These are phyloP conservation scores for Malthinus seriepunctatus DNA, from an alignment of 2,888 invertebrate species.

Conservation along the genomic window DNA sequence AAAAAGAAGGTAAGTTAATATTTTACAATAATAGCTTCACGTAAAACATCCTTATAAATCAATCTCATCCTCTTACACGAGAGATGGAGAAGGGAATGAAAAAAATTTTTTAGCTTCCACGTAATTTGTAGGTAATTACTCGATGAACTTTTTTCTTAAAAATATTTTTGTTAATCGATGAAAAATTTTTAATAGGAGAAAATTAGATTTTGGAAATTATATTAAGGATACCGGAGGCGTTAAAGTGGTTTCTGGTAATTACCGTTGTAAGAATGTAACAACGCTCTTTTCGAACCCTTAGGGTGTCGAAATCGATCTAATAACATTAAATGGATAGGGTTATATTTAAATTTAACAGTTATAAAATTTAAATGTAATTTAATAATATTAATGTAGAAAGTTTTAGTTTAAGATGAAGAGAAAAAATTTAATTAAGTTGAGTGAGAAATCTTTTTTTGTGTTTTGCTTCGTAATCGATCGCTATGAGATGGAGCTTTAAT, in stretches of 20 bases:
- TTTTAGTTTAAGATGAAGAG: background rate
- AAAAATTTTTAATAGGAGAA: background rate
- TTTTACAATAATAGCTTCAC: too few relatives aligned
- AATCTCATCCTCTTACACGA: too few relatives aligned
- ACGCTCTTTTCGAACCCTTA: conserved; percentile 34
- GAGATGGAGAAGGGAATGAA: too few relatives aligned
- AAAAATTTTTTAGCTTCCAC: too few relatives aligned
- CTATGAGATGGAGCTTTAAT: too few relatives aligned
- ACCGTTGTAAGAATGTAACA: conserved; percentile 41
- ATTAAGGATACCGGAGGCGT: conserved; percentile 30
- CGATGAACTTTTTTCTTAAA: background rate
- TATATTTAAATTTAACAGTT: conserved; percentile 3
- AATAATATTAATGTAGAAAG: conserved; percentile 1
- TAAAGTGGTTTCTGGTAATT: conserved; percentile 42
- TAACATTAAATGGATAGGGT: conserved; percentile 13
- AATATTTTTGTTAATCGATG: background rate
- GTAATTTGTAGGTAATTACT: too few relatives aligned
- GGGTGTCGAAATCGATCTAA: conserved; percentile 35
- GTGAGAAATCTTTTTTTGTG: too few relatives aligned
- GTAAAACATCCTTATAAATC: too few relatives aligned
- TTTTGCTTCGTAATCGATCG: too few relatives aligned
- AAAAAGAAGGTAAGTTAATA: too few relatives aligned
- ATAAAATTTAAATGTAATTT: background rate
- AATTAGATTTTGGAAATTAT: conserved; percentile 13
- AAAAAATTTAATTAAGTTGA: background rate